phyloP scores from a whole-genome alignment of 2,797 vertebrate genomes.

The Florisuga fusca region DNA sequence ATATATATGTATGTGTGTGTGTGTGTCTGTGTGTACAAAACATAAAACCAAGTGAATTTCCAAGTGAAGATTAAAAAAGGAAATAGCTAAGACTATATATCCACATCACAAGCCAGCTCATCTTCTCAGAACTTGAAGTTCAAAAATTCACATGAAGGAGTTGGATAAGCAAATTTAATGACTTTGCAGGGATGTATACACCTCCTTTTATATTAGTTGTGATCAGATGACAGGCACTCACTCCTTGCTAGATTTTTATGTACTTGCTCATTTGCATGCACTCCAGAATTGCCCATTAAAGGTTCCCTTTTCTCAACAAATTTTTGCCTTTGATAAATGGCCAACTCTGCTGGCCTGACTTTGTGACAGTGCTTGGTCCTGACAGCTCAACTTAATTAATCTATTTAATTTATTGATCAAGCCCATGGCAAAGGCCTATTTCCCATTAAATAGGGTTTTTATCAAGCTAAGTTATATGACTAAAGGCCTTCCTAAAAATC shows the following conservation, averaged over 20 bases:
- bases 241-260: slow-evolving; percentile 41
- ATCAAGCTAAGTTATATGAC: slow-evolving; percentile 75
- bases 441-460: slow-evolving; percentile 76
- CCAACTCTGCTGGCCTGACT: slow-evolving; percentile 42
- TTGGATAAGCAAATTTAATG: slow-evolving; percentile 31
- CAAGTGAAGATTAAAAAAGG: slow-evolving; percentile 1
- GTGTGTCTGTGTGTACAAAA: neutral
- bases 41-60: slow-evolving; percentile 9
- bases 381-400: slow-evolving; percentile 81
- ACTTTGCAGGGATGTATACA: neutral
- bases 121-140: slow-evolving; percentile 22
- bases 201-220: slow-evolving; percentile 23
- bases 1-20: neutral
- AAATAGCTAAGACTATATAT: neutral
- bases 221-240: slow-evolving; percentile 39
- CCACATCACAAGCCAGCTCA: slow-evolving; percentile 12
- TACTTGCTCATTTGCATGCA: slow-evolving; percentile 71
- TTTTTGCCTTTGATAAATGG: slow-evolving; percentile 74
- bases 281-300: slow-evolving; percentile 70
- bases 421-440: slow-evolving; percentile 70
- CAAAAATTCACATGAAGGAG: slow-evolving; percentile 22
- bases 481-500: slow-evolving; percentile 74
- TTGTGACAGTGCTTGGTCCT: slow-evolving; percentile 72
- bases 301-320: slow-evolving; percentile 57
- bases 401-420: slow-evolving; percentile 82